Evolutionary conservation across 2,888 invertebrate genomes (phyloP), one percentile per base, ranked within the genome.

Genomic region (Ennomos fuscantarius): DNA sequence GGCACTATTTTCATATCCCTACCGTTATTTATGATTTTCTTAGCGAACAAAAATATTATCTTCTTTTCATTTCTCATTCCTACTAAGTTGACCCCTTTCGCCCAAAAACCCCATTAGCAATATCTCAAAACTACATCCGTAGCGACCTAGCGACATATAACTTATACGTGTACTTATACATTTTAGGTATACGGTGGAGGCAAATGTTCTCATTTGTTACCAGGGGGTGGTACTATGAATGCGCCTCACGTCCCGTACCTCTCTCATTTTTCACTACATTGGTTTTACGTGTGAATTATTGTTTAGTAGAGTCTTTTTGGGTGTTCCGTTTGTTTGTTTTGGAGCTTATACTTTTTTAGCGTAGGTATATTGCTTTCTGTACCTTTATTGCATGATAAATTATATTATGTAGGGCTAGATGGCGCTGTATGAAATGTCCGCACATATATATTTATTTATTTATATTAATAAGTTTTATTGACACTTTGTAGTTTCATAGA

Each of bases 221-320:
- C 74, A 51, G 71, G 72, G 73, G 75, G 76, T 75, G 74, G 70
- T 66, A 68, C 65, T 73, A 67, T 65, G 80, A 77, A 89, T 84
- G 84, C 89, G 71, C 76, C 76, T 79, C 90, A 90, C 91, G 91
- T 91, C 66, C 78, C 65, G 74, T 74, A 78, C 82, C 85, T 84
- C 86, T 84, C 90, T 87, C 89, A 91, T 92, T 92, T 91, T 91
- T 90, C 91, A 91, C 87, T 90, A 90, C 91, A 91, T 91, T 91
- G 91, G 86, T 87, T 89, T 89, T 89, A 88, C 89, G 87, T 89
- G 89, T 89, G 87, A 91, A 88, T 89, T 89, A 90, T 89, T 88
- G 89, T 88, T 83, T 85, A 81, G 80, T 81, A 77, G 79, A 76
- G 74, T 79, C 74, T 75, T 72, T 74, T 74, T 74, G 68, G 68